These are phyloP conservation scores for Bombylius discolor DNA, from an alignment of 2,888 invertebrate genomes.

Conservation along the genomic window DNA sequence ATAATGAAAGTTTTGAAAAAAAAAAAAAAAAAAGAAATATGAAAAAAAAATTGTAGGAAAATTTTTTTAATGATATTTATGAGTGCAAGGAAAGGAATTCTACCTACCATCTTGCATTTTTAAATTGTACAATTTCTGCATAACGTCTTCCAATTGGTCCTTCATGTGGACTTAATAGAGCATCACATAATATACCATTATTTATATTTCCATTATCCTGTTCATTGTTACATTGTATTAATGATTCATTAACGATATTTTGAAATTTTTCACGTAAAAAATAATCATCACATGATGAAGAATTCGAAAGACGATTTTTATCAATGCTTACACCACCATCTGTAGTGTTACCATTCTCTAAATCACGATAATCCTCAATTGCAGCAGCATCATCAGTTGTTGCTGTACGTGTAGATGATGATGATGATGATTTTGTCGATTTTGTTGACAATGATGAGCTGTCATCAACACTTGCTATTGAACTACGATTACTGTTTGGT, in stretches of 20 bases:
- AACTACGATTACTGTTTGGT: constrained; percentile 25
- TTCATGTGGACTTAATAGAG: constrained; percentile 35
- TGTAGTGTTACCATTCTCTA: constrained; percentile 31
- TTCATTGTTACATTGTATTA: constrained; percentile 11
- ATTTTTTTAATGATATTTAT: too few relatives aligned
- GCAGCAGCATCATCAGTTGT: constrained; percentile 11
- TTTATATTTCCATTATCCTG: constrained; percentile 10
- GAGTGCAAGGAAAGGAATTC: too few relatives aligned
- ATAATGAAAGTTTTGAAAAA: too few relatives aligned
- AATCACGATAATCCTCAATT: constrained; percentile 25
- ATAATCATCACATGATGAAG: constrained; percentile 32
- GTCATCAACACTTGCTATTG: constrained; percentile 30
- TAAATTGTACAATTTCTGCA: constrained; percentile 36
- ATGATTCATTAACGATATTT: constrained; percentile 29
- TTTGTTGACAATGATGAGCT: constrained; percentile 25
- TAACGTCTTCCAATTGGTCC: constrained; percentile 36
- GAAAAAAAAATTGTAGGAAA: too few relatives aligned
- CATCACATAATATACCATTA: constrained; percentile 21
- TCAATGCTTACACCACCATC: constrained; percentile 18
- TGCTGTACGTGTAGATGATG: constrained; percentile 16
- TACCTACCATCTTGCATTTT: constrained; percentile 26
- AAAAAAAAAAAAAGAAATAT: too few relatives aligned
- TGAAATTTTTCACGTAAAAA: constrained; percentile 33
- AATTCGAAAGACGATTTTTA: constrained; percentile 22
- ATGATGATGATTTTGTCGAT: constrained; percentile 24